phyloP scores from a whole-genome alignment of 2,113 vertebrate genomes.

The Erpornis zantholeuca region DNA sequence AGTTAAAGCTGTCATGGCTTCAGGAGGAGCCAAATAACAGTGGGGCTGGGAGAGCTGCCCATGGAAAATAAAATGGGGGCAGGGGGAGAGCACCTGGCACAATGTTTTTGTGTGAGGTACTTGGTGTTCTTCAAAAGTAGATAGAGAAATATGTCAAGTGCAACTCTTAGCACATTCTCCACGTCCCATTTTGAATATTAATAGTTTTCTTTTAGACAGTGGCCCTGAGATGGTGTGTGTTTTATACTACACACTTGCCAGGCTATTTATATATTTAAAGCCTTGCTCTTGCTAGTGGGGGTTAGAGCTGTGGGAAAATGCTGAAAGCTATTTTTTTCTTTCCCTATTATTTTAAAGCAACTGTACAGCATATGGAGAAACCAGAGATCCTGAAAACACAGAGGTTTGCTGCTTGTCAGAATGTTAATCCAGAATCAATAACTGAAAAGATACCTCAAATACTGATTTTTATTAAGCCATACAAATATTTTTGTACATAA shows the following conservation, averaged over 20 bases:
- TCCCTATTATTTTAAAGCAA: not conserved
- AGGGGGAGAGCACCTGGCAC: not conserved
- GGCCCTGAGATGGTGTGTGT: not conserved
- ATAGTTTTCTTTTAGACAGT: not conserved
- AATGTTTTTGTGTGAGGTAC: not conserved
- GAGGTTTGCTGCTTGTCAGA: not conserved
- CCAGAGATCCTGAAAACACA: not conserved
- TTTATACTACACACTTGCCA: not conserved
- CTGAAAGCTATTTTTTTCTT: not conserved
- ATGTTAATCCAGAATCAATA: not conserved
- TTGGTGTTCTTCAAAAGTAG: not conserved
- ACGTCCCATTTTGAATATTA: not conserved
- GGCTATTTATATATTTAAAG: not conserved
- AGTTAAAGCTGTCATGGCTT: not conserved
- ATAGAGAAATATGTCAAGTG: not conserved
- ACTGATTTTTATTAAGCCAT: not conserved
- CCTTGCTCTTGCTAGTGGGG: not conserved
- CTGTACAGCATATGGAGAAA: not conserved
- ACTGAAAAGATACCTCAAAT: not conserved
- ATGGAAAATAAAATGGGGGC: not conserved
- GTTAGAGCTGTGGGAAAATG: not conserved
- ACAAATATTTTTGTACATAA: not conserved
- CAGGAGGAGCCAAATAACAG: not conserved
- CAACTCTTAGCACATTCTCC: not conserved
- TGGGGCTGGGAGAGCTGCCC: not conserved